Evolutionary conservation across 2,797 vertebrate species (phyloP).

Genomic region (Tapirus indicus): DNA sequence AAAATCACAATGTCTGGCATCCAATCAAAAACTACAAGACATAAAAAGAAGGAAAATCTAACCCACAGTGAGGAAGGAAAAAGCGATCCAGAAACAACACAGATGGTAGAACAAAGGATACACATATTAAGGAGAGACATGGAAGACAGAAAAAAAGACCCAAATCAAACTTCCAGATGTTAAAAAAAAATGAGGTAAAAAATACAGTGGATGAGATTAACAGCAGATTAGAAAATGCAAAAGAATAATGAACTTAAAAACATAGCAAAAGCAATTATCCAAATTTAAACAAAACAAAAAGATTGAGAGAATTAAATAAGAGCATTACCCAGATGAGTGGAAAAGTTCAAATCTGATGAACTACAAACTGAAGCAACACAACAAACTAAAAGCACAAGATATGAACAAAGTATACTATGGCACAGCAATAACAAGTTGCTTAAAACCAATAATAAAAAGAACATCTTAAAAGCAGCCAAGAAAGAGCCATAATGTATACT

Average conservation of each 20-base stretch:
- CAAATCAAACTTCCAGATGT: not conserved
- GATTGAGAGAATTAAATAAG: not conserved
- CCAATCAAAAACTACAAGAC: not conserved
- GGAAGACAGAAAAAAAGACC: not conserved
- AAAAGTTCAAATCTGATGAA: not conserved
- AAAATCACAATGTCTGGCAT: not conserved
- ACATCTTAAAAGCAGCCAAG: not conserved
- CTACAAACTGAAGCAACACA: not conserved
- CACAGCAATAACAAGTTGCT: not conserved
- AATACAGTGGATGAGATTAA: not conserved
- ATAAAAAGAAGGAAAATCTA: not conserved
- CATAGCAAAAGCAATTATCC: not conserved
- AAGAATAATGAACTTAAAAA: not conserved
- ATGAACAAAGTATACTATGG: not conserved
- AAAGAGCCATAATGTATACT: not conserved
- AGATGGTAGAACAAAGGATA: not conserved
- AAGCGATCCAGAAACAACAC: not conserved
- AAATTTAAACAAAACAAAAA: not conserved
- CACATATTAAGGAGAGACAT: not conserved
- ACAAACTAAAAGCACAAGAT: not conserved
- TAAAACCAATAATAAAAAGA: slow-evolving; percentile 1
- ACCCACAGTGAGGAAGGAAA: not conserved
- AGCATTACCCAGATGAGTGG: not conserved
- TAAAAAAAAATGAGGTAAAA: not conserved
- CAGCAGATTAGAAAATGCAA: not conserved